Evolutionary conservation across 2,113 vertebrate species (phyloP).

Genomic region (Pao palembangensis): DNA sequence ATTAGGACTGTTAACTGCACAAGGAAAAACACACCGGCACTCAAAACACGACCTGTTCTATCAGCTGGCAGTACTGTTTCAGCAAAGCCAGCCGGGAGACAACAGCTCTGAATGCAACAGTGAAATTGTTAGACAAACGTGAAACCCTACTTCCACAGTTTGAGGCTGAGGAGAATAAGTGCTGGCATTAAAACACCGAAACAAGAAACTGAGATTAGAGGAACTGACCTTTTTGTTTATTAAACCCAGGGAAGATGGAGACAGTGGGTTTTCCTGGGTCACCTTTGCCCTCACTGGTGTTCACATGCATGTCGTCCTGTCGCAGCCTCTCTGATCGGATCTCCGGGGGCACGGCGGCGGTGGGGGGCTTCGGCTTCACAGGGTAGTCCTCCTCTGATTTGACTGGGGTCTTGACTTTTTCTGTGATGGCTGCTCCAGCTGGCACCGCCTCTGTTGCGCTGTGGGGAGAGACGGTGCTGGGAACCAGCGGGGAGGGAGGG

Average conservation of each 20-base stretch:
- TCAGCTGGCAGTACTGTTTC: background rate
- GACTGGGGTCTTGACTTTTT: conserved; percentile 69
- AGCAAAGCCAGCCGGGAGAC: conserved; percentile 3
- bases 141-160: conserved; percentile 3
- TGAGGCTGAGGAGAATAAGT: conserved; percentile 2
- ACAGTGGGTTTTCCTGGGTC: conserved; percentile 44
- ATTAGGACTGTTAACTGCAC: background rate
- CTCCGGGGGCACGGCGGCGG: conserved; percentile 68
- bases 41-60: conserved; percentile 26
- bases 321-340: conserved; percentile 59
- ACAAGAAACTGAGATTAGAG: background rate
- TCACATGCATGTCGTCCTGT: conserved; percentile 56
- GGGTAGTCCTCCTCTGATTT: conserved; percentile 76
- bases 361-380: conserved; percentile 73
- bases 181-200: background rate
- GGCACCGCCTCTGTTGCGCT: conserved; percentile 24
- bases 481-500: conserved; percentile 51
- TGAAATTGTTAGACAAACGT: conserved; percentile 18
- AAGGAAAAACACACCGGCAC: too few relatives aligned
- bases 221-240: conserved; percentile 84
- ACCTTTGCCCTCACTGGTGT: conserved; percentile 58
- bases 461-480: conserved; percentile 33
- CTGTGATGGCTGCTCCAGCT: conserved; percentile 53
- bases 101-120: conserved; percentile 8
- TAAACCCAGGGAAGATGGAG: conserved; percentile 52